Evolutionary conservation across 2,113 vertebrate genomes (phyloP).

Genomic region (Panthera leo): DNA sequence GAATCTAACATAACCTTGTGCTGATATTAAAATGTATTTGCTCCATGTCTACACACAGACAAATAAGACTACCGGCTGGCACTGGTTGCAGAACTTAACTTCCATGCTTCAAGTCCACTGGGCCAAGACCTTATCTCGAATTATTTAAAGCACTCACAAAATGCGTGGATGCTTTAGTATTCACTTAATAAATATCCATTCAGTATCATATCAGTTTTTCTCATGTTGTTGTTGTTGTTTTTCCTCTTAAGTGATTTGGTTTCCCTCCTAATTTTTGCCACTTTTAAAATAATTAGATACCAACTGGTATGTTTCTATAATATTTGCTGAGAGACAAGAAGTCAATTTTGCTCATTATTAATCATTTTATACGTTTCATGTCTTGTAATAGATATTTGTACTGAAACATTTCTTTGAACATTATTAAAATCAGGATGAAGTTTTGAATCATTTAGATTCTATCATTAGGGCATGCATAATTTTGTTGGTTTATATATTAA

Average conservation of each 20-base stretch:
- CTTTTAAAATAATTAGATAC: slow-evolving; percentile 34
- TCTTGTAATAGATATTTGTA: background rate
- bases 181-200: background rate
- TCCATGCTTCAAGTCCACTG: background rate
- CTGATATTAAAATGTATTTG: background rate
- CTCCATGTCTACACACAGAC: background rate
- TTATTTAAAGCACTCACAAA: background rate
- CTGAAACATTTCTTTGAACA: slow-evolving; percentile 20
- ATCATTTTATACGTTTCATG: background rate
- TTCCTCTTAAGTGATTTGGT: background rate
- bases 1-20: background rate
- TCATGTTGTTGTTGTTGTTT: background rate
- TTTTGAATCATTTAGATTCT: slow-evolving; percentile 35
- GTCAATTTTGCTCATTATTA: slow-evolving; percentile 30
- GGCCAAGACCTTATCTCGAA: background rate
- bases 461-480: background rate
- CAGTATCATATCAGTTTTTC: background rate
- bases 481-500: slow-evolving; percentile 6
- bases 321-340: background rate
- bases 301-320: background rate
- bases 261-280: background rate
- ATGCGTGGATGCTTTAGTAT: background rate
- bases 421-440: background rate
- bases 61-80: background rate
- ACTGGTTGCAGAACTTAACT: background rate